These are phyloP conservation scores for Festucalex cinctus DNA, from an alignment of 2,113 vertebrate species.

Conservation along the genomic window DNA sequence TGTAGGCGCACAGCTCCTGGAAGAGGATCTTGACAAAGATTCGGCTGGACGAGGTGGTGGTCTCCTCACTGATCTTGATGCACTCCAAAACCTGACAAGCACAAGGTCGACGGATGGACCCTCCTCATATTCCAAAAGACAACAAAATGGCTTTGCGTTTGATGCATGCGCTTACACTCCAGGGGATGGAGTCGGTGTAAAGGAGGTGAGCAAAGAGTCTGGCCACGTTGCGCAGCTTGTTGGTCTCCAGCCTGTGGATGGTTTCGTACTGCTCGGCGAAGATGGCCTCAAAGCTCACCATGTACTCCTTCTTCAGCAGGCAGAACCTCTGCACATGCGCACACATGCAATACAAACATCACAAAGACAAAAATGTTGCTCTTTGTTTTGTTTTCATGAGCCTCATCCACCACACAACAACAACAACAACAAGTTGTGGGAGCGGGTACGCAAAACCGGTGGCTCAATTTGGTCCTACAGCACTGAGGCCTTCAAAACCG, in stretches of 20 bases:
- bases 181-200: slow-evolving; percentile 94
- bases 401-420: no score
- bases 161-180: slow-evolving; percentile 86
- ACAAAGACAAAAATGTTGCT: no score
- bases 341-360: no score
- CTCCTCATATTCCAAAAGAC: no score
- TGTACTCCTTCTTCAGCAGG: slow-evolving; percentile 95
- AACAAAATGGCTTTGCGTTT: neutral
- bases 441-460: no score
- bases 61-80: slow-evolving; percentile 92
- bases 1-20: slow-evolving; percentile 97
- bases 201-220: slow-evolving; percentile 96
- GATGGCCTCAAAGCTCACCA: slow-evolving; percentile 96
- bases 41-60: slow-evolving; percentile 95
- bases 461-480: no score
- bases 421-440: no score
- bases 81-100: slow-evolving; percentile 88
- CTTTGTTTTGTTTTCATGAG: no score
- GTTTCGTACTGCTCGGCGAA: slow-evolving; percentile 96
- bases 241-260: slow-evolving; percentile 96
- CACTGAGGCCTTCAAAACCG: no score
- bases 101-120: neutral
- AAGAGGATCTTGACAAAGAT: slow-evolving; percentile 99
- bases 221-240: slow-evolving; percentile 96
- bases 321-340: slow-evolving; percentile 97